A percentile compares a stretch with the other conserved stretches of the same genome.
phyloP scores from a whole-genome alignment of 2,797 vertebrate species.

The Pseudotriccus pelzelni region DNA sequence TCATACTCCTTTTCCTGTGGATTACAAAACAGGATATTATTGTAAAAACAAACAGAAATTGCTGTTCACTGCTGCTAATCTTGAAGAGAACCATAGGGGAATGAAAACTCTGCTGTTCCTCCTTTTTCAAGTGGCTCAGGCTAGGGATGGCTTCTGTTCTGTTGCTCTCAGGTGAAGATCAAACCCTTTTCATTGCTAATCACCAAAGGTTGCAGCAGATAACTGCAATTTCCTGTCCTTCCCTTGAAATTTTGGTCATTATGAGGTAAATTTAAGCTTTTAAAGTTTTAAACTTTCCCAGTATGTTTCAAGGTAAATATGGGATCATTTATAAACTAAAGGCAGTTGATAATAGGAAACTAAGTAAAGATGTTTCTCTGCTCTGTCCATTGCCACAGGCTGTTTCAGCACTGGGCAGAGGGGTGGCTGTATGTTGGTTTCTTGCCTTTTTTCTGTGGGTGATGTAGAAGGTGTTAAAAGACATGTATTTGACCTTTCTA shows the following conservation, averaged over 20 bases:
- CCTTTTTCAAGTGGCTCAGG: background rate
- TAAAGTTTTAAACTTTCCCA: background rate
- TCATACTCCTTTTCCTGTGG: slow-evolving; percentile 67
- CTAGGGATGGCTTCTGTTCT: background rate
- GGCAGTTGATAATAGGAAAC: background rate
- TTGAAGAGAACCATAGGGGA: slow-evolving; percentile 11
- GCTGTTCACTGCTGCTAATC: slow-evolving; percentile 20
- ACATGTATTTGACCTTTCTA: background rate
- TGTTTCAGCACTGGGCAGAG: background rate
- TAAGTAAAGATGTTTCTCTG: background rate
- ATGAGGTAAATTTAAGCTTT: background rate
- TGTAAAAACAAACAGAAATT: slow-evolving; percentile 60
- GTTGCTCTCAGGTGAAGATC: slow-evolving; percentile 32
- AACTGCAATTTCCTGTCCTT: background rate
- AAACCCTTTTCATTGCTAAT: slow-evolving; percentile 5
- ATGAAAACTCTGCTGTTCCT: background rate
- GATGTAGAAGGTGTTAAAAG: slow-evolving; percentile 10
- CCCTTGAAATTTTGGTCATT: background rate
- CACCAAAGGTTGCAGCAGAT: background rate
- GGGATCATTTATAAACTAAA: background rate
- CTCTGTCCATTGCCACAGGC: background rate
- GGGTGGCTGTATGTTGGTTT: background rate
- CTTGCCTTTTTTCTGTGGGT: background rate
- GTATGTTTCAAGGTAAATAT: background rate
- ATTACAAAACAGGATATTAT: slow-evolving; percentile 69